Evolutionary conservation across 1,140 invertebrate genomes (phyloP), one percentile per base, ranked within the genome.

Genomic region (Aphaenogaster rudis): DNA sequence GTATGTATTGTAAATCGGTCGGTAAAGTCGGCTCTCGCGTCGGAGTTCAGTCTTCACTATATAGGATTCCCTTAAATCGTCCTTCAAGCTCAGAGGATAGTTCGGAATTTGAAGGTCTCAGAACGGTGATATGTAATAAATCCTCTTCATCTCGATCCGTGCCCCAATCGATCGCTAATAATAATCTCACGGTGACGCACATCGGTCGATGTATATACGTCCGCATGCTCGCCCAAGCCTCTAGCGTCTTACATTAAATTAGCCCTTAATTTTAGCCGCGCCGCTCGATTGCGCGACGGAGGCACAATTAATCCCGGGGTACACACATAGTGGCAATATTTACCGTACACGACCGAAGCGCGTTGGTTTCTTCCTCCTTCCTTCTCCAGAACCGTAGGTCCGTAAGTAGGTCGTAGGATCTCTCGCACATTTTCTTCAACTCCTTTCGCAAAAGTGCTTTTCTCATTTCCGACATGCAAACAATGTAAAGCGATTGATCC

Each of bases 141-240:
- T 84, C 67, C 39, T 82, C 79, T 21, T 84, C 42, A 61, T 84
- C 69, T 80, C 67, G 67, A 69, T 54, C 61, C 78, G 36, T 57
- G 42, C 39, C 28, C 13, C 69, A 39, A 76, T 84, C 80, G 80
- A 84, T 84, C 80, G 80, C 80, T 84, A 84, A 84, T 84, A 84
- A 84, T 84, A 84, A 84, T 84, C 54, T 63, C 57, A 63, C 54
- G 57, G 42, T 84, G 80, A 84, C 80, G 80, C 69, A 76, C 67
- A 13, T 45, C 67, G 52, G 7, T 36, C 80, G 42, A 48, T 9
- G 5, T 36, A 63, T 42, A 66, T 80, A 72, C 17, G 8, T 81
- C 7, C 11, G 39, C 15, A 45, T 21, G n/a, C 42, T 63, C 54
- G 7, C 5, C 15, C 33, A 63, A n/a, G 42, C 33, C 21, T 61